Base-by-base conservation (phyloP, 2,113 vertebrate species). In the Laticauda laticaudata region DNA sequence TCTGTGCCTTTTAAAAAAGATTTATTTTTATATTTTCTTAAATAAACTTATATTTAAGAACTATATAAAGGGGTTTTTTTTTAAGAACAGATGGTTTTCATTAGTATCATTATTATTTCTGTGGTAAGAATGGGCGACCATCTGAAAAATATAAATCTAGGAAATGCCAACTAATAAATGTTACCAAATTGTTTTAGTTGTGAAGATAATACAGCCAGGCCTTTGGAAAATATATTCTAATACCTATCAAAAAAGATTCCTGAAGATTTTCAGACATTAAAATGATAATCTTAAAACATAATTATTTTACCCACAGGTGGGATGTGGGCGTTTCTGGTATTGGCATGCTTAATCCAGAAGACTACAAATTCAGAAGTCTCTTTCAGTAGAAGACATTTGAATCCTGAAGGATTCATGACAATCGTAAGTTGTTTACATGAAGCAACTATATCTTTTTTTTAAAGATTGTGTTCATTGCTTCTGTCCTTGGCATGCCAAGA, bases 361-460 rank as follows among this genome's bases (percentile, higher is more conserved):
- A 39, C 51, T 43, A 45, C 53, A 43, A 12, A 55, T 39, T 26
- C 90, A 55, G 21, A 91, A 85, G 69, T 85, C 26, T 56, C 29
- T 39, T 23, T 24, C n/a, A 69, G 2, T 18, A 85, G n/a, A 85
- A 55, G 69, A 56, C 90, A 91, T 81, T 55, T 85, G 90, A 91
- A 91, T 91, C 69, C 90, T 85, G n/a, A 91, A 85, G 69, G 55
- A 56, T 91, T 56, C 23, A 85, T 91, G 90, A 55, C 69, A 24
- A 21, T 20, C 39, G 90, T 91, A 85, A 91, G 90, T 91, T 43
- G 34, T 85, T 29, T 39, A 24, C 8, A 85, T 91, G 34, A 39
- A 81, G 21, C 34, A 81, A 39, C 6, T 39, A 21, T 39, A 3
- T 81, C 0, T 20, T 43, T 20, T 39, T 20, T 53, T 10, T 12